Conservation (phyloP, 2,888 invertebrate genomes). For the Zonitis immaculata region DNA sequence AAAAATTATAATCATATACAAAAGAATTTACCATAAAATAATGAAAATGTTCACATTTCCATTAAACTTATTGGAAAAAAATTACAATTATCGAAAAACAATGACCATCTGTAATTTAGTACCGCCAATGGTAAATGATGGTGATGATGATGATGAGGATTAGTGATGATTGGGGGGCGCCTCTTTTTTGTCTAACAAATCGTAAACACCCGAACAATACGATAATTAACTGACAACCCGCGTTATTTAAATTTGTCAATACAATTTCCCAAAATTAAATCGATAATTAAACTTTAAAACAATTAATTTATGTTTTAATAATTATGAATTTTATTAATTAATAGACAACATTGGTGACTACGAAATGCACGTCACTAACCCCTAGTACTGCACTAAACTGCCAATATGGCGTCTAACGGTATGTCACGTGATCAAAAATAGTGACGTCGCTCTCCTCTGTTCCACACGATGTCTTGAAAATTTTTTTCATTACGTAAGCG, state of each 20-base stretch:
- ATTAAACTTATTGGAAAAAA: slow-evolving; percentile 29
- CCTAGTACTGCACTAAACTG: slow-evolving; percentile 52
- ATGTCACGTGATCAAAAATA: slow-evolving; percentile 55
- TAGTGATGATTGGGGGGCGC: slow-evolving; percentile 1
- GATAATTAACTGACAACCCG: slow-evolving; percentile 37
- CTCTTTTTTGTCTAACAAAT: slow-evolving; percentile 24
- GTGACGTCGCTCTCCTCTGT: slow-evolving; percentile 49
- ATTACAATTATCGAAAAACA: slow-evolving; percentile 31
- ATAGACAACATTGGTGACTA: slow-evolving; percentile 28
- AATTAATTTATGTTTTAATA: slow-evolving; percentile 17
- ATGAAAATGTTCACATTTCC: slow-evolving; percentile 35
- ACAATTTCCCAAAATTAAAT: slow-evolving; percentile 6
- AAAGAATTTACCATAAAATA: slow-evolving; percentile 32
- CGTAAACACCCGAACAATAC: slow-evolving; percentile 48
- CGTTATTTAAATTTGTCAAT: slow-evolving; percentile 45
- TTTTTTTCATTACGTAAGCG: slow-evolving; percentile 48
- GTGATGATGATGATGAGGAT: slow-evolving; percentile 16
- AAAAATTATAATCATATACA: neutral
- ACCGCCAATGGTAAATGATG: slow-evolving; percentile 44
- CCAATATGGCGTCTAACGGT: slow-evolving; percentile 58
- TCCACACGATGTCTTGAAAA: slow-evolving; percentile 44
- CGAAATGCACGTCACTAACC: slow-evolving; percentile 49
- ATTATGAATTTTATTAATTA: slow-evolving; percentile 22
- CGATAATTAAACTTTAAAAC: neutral
- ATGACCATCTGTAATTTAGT: slow-evolving; percentile 42